A percentile compares a stretch with the other conserved stretches of the same genome.
phyloP scores from a whole-genome alignment of 2,797 vertebrate species.

The Octomys mimax region DNA sequence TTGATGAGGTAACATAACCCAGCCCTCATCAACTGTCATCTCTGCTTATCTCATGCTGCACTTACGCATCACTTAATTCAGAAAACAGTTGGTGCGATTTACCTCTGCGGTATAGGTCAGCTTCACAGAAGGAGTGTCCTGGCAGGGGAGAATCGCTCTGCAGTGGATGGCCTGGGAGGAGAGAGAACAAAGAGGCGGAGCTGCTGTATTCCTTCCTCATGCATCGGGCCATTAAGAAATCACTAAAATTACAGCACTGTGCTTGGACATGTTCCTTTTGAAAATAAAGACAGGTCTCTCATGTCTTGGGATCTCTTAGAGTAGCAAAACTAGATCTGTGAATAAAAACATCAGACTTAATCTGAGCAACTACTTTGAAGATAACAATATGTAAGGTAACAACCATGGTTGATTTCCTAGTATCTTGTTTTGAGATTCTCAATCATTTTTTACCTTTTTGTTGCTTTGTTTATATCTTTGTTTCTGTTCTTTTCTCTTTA shows the following conservation, averaged over 20 bases:
- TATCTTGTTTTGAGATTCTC: too few species aligned
- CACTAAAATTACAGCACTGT: background rate
- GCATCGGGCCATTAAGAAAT: constrained; percentile 64
- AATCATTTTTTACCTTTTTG: too few species aligned
- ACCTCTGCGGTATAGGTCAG: constrained; percentile 97
- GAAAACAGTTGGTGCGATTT: constrained; percentile 22
- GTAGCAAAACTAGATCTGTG: background rate
- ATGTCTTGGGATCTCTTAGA: background rate
- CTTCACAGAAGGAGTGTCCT: constrained; percentile 97
- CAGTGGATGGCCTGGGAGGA: constrained; percentile 94
- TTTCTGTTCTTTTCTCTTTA: too few species aligned
- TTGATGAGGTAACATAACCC: background rate
- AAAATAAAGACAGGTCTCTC: constrained; percentile 25
- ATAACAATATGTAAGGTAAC: too few species aligned
- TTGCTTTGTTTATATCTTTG: too few species aligned
- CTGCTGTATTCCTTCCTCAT: background rate
- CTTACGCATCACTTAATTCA: background rate
- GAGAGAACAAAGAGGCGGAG: background rate
- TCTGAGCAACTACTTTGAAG: too few species aligned
- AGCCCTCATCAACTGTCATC: background rate
- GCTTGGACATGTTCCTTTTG: background rate
- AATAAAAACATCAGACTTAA: constrained; percentile 6
- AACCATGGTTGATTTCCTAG: too few species aligned
- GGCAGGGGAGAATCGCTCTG: constrained; percentile 96
- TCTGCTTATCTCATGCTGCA: background rate